Conservation (phyloP, 2,797 vertebrate species). For the Pangasius mekongensis region DNA sequence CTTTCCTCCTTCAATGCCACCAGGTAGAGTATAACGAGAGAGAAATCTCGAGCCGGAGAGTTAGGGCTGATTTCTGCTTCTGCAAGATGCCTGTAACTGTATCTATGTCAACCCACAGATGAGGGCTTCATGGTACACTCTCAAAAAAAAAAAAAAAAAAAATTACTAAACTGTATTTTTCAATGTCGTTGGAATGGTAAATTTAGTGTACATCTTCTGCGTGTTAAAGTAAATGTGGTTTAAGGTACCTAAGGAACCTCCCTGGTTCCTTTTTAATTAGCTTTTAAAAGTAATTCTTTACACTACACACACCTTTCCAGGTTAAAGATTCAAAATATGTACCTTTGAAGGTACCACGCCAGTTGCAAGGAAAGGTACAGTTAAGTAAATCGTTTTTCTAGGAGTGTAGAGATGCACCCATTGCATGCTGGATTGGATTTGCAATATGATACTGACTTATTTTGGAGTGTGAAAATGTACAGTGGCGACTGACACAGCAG, state of each 20-base stretch:
- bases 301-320: not conserved
- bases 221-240: not conserved
- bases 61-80: not conserved
- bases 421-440: not conserved
- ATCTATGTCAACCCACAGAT: too few relatives aligned
- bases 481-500: not conserved
- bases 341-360: not conserved
- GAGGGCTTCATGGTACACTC: not conserved
- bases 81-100: not conserved
- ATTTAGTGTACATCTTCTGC: not conserved
- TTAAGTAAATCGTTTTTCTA: not conserved
- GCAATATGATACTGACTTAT: not conserved
- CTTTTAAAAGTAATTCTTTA: not conserved
- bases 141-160: not conserved
- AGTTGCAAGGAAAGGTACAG: not conserved
- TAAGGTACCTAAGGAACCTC: not conserved
- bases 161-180: not conserved
- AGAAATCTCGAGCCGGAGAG: not conserved
- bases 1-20: slow-evolving; percentile 89
- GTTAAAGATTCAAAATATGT: not conserved
- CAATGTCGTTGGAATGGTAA: not conserved
- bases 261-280: not conserved
- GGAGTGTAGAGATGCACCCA: not conserved
- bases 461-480: not conserved
- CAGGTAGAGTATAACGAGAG: slow-evolving; percentile 74